Conservation (phyloP, 2,113 vertebrate species). For the Ictalurus punctatus region DNA sequence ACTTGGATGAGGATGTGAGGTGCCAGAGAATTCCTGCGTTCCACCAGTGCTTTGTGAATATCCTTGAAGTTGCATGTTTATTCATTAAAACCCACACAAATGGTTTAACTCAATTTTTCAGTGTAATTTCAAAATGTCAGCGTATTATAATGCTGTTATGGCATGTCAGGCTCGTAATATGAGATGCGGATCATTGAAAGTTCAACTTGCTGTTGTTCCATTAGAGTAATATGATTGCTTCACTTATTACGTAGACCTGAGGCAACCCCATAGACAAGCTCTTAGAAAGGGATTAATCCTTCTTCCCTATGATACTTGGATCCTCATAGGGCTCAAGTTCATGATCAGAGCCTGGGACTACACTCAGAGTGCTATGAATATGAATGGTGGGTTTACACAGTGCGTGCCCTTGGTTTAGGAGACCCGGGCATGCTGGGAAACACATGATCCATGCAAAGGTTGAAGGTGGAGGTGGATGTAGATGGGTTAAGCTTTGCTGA, state of each 20-base stretch:
- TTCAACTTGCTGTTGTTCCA: not conserved
- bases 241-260: slow-evolving; percentile 30
- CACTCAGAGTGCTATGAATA: not conserved
- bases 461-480: slow-evolving; percentile 7
- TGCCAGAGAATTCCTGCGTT: not conserved
- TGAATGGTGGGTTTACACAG: slow-evolving; percentile 1
- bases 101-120: not conserved
- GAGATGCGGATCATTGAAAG: not conserved
- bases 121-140: not conserved
- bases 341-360: slow-evolving; percentile 16
- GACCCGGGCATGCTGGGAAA: not conserved
- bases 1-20: not conserved
- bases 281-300: slow-evolving; percentile 2
- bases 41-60: not conserved
- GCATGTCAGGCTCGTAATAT: not conserved
- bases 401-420: not conserved
- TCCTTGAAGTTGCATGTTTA: not conserved
- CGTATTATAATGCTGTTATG: not conserved
- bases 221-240: not conserved
- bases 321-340: not conserved
- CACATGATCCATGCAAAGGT: not conserved
- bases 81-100: slow-evolving; percentile 3
- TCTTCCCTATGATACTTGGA: slow-evolving; percentile 7
- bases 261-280: slow-evolving; percentile 10
- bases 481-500: not conserved